Percentiles rank a stretch among this genome's conserved stretches.
phyloP scores from a whole-genome alignment of 2,113 vertebrate species.

The Colaptes auratus region DNA sequence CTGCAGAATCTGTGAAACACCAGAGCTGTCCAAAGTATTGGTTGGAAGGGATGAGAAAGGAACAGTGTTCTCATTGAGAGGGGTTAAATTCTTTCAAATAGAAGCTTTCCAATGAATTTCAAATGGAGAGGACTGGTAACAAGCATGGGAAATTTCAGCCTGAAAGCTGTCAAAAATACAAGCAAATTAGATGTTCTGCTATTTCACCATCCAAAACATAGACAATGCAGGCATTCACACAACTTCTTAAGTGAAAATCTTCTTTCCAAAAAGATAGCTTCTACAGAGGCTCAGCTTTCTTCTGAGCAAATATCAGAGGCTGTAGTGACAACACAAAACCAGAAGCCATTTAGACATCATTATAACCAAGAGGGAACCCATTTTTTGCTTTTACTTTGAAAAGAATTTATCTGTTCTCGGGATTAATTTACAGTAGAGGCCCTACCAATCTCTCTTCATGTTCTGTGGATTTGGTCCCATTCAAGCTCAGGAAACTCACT shows the following conservation, averaged over 20 bases:
- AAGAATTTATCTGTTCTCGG: conserved; percentile 22
- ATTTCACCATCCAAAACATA: neutral
- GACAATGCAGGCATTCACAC: neutral
- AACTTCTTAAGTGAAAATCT: neutral
- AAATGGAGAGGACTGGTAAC: neutral
- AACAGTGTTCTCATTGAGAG: neutral
- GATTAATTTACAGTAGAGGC: conserved; percentile 2
- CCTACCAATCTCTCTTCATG: neutral
- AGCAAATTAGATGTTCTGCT: neutral
- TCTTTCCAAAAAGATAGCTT: neutral
- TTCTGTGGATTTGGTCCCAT: neutral
- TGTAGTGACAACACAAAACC: neutral
- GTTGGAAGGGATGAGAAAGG: neutral
- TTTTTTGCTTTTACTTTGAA: conserved; percentile 47
- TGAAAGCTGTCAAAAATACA: neutral
- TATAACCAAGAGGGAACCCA: neutral
- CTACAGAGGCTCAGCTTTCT: neutral
- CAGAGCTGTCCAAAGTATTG: neutral
- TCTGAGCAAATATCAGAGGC: neutral
- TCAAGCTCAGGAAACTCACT: neutral
- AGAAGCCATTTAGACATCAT: neutral
- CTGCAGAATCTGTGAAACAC: neutral
- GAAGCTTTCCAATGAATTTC: neutral
- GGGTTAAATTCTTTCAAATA: neutral
- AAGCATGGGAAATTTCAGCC: neutral